Base-by-base conservation (phyloP, 2,797 vertebrate species). In the Siniperca undulata region DNA sequence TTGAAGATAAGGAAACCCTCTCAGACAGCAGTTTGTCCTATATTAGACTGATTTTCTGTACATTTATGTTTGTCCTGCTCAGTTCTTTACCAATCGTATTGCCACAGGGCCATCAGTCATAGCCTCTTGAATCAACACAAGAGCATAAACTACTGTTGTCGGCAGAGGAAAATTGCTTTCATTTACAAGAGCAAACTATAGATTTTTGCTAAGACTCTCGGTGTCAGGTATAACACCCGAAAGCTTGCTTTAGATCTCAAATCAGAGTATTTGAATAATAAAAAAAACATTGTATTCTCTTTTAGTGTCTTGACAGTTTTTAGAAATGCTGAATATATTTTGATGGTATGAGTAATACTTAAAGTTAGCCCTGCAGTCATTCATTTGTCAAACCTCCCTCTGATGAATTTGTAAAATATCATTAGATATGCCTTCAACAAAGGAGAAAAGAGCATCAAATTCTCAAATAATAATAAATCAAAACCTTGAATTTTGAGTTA, bases 41-140 rank as follows among this genome's bases (percentile, higher is more conserved):
- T 88, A 91, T 84, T 84, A 90, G 83, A 86, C 79, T 79, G 83
- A 88, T 92, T 93, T 91, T 92, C 62, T 92, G 80, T 89, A 89
- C 84, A 87, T 93, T 93, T 93, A 81, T 91, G 91, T 87, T 80
- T 89, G 79, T 89, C 79, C 83, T 80, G 77, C 86, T 82, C 84
- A 68, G 50, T 90, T 88, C 88, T 90, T 91, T 70, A 83, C 78
- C 72, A 30, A 76, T 86, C 53, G 64, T 69, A 81, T 92, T 85
- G 87, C 89, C 86, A 77, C 76, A 70, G 88, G 68, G 85, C 90
- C 88, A 89, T 81, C 78, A 91, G 91, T 92, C 93, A 86, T 77
- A 88, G 90, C 86, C 91, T 87, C 85, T 92, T 90, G 91, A 95
- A 93, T 94, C 93, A 93, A 93, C 93, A 90, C 86, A 82, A 88